phyloP scores from a whole-genome alignment of 1,140 invertebrate species.

The Bombus superbus region DNA sequence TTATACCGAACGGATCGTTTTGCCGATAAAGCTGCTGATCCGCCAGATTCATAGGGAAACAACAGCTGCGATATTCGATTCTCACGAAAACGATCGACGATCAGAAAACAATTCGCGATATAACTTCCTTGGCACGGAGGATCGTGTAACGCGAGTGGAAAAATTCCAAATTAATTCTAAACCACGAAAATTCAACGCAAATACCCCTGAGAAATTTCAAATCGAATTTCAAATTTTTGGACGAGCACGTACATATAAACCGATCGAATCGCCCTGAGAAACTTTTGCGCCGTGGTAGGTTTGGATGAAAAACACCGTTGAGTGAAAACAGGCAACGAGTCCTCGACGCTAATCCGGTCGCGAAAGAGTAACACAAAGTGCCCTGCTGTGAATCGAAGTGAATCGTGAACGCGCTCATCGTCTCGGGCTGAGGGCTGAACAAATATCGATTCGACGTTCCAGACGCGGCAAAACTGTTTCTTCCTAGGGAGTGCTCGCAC shows the following conservation, averaged over 20 bases:
- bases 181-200: no score
- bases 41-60: conserved; percentile 4
- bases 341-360: background rate
- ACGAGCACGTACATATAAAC: no score
- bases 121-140: background rate
- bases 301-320: background rate
- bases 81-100: background rate
- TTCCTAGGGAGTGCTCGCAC: background rate
- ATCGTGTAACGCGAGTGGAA: background rate
- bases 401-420: conserved; percentile 2
- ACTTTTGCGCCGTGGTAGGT: background rate
- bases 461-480: conserved; percentile 22
- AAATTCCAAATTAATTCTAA: no score
- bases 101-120: background rate
- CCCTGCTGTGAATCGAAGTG: background rate
- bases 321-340: background rate
- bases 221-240: no score
- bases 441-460: conserved; percentile 47
- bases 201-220: no score
- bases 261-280: background rate
- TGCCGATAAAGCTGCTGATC: conserved; percentile 1
- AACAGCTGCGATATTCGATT: background rate
- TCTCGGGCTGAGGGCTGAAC: conserved; percentile 7
- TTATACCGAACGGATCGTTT: conserved; percentile 7
- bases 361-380: conserved; percentile 7